These are phyloP conservation scores for Cherax destructor DNA, from an alignment of 1,140 invertebrate species.

Conservation along the genomic window DNA sequence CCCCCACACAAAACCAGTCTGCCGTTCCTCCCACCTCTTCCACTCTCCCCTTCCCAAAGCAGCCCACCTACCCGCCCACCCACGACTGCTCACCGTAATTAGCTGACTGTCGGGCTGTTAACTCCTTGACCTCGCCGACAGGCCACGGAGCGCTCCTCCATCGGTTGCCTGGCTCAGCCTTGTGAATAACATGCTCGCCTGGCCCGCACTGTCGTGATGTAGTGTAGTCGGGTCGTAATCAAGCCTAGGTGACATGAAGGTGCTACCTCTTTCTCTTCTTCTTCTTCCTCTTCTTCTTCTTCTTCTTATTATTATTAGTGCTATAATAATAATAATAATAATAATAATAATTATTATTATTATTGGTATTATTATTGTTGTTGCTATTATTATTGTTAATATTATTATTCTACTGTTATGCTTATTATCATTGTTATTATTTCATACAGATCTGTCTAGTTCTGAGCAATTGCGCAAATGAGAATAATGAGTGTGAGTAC, in stretches of 20 bases:
- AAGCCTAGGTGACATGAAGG: too few relatives aligned
- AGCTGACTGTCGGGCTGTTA: conserved; percentile 17
- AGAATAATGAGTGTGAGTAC: too few relatives aligned
- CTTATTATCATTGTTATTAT: too few relatives aligned
- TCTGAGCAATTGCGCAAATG: too few relatives aligned
- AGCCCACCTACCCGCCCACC: not conserved
- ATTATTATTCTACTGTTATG: too few relatives aligned
- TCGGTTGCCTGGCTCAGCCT: too few relatives aligned
- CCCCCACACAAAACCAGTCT: conserved; percentile 27
- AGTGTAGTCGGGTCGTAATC: too few relatives aligned
- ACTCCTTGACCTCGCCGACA: conserved; percentile 4
- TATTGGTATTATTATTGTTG: not conserved
- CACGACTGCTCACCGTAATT: not conserved
- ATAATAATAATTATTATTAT: not conserved
- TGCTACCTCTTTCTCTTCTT: not conserved
- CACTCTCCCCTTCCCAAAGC: not conserved
- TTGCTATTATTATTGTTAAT: not conserved
- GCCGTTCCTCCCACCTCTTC: not conserved
- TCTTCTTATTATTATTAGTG: too few relatives aligned
- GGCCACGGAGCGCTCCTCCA: too few relatives aligned
- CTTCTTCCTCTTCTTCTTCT: not conserved
- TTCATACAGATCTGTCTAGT: too few relatives aligned
- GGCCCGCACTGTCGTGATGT: too few relatives aligned
- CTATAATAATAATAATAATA: not conserved
- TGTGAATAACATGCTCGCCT: too few relatives aligned